phyloP scores from a whole-genome alignment of 2,113 vertebrate genomes.

The Asarcornis scutulata region DNA sequence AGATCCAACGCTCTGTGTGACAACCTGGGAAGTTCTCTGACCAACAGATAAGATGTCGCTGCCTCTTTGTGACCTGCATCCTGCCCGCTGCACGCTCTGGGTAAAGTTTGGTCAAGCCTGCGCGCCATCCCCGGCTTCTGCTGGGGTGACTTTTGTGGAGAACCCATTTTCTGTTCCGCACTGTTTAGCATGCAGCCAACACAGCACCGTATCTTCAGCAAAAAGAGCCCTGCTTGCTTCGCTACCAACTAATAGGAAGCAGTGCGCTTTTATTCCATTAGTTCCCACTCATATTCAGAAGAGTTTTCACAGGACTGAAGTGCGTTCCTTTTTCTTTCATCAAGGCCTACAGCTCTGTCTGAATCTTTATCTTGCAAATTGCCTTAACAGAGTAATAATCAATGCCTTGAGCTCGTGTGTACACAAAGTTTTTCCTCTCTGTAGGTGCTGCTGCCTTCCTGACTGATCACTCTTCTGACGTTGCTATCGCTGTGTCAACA shows the following conservation, averaged over 20 bases:
- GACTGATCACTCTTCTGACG: not conserved
- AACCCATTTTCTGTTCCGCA: not conserved
- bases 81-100: not conserved
- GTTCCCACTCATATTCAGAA: not conserved
- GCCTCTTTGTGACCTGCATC: not conserved
- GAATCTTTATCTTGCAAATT: slow-evolving; percentile 1
- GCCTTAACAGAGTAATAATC: not conserved
- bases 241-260: not conserved
- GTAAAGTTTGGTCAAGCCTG: not conserved
- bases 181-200: not conserved
- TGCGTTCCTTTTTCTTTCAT: not conserved
- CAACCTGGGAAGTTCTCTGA: not conserved
- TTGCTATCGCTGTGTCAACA: not conserved
- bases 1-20: not conserved
- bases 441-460: not conserved
- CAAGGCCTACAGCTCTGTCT: not conserved
- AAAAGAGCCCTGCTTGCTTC: not conserved
- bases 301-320: not conserved
- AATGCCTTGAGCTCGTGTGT: not conserved
- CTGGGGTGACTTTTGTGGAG: not conserved
- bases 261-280: not conserved
- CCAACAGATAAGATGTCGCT: not conserved
- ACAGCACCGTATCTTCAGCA: not conserved
- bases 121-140: not conserved
- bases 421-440: not conserved